phyloP scores from a whole-genome alignment of 2,888 invertebrate species.

The Habroteleia sp. region DNA sequence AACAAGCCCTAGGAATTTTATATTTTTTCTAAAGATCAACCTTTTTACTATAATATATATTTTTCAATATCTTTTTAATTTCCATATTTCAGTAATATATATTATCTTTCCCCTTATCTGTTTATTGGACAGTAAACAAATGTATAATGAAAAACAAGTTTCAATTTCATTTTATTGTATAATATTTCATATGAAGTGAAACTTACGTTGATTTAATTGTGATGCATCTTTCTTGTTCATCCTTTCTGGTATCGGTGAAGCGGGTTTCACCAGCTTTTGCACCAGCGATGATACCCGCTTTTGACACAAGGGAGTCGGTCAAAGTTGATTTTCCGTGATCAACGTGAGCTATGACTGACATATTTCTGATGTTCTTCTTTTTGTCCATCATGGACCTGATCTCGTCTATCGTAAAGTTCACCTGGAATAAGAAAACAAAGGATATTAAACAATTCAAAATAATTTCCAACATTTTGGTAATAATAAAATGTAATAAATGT shows the following conservation, averaged over 20 bases:
- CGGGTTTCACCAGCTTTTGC: slow-evolving; percentile 99
- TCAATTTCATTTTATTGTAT: too few species aligned
- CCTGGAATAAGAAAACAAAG: slow-evolving; percentile 83
- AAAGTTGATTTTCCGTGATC: slow-evolving; percentile 99
- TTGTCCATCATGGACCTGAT: slow-evolving; percentile 99
- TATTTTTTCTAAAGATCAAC: too few species aligned
- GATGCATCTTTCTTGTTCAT: slow-evolving; percentile 99
- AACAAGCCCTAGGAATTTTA: too few species aligned
- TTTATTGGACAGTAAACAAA: too few species aligned
- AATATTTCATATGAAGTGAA: too few species aligned
- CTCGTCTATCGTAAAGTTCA: slow-evolving; percentile 99
- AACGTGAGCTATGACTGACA: slow-evolving; percentile 99
- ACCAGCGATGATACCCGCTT: slow-evolving; percentile 99
- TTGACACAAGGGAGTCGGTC: slow-evolving; percentile 99
- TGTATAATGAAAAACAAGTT: neutral
- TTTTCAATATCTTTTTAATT: too few species aligned
- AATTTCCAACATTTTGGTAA: too few species aligned
- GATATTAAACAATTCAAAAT: neutral
- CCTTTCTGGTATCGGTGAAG: slow-evolving; percentile 99
- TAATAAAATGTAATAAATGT: neutral
- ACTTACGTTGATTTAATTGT: slow-evolving; percentile 99
- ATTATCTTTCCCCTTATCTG: too few species aligned
- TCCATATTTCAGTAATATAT: too few species aligned
- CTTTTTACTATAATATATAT: too few species aligned
- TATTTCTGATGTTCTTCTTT: slow-evolving; percentile 99